phyloP scores from a whole-genome alignment of 2,888 invertebrate species.

The Drosophila birchii region DNA sequence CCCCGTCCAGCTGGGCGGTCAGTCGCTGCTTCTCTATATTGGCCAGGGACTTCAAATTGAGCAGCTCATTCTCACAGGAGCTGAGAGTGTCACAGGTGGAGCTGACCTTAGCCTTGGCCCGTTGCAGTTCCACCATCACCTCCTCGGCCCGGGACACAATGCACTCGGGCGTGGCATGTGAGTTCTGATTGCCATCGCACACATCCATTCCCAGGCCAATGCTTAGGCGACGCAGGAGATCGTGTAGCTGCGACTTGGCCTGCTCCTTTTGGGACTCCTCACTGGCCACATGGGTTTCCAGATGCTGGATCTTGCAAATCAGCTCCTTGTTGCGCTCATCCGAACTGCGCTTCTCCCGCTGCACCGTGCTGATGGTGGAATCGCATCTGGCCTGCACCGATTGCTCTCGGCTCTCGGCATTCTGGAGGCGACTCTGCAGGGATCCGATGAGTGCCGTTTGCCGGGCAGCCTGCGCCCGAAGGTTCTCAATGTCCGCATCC shows the following conservation, averaged over 20 bases:
- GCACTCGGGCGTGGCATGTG: slow-evolving; percentile 88
- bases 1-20: slow-evolving; percentile 87
- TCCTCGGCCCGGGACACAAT: slow-evolving; percentile 92
- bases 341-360: slow-evolving; percentile 89
- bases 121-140: slow-evolving; percentile 89
- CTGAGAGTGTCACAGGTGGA: slow-evolving; percentile 85
- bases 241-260: slow-evolving; percentile 88
- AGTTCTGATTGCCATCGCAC: slow-evolving; percentile 87
- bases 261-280: slow-evolving; percentile 92
- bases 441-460: slow-evolving; percentile 93
- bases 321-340: slow-evolving; percentile 92
- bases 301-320: slow-evolving; percentile 89
- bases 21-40: slow-evolving; percentile 90
- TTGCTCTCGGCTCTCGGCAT: slow-evolving; percentile 91
- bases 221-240: slow-evolving; percentile 90
- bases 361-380: slow-evolving; percentile 89
- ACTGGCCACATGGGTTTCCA: slow-evolving; percentile 89
- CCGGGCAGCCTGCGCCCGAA: slow-evolving; percentile 93
- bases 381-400: slow-evolving; percentile 88
- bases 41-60: slow-evolving; percentile 82
- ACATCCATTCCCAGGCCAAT: slow-evolving; percentile 89
- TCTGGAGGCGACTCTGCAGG: slow-evolving; percentile 91
- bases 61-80: slow-evolving; percentile 83
- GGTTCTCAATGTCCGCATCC: slow-evolving; percentile 92
- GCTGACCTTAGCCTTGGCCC: slow-evolving; percentile 87